Base-by-base conservation (phyloP, 2,888 invertebrate species). In the Pollenia amentaria region DNA sequence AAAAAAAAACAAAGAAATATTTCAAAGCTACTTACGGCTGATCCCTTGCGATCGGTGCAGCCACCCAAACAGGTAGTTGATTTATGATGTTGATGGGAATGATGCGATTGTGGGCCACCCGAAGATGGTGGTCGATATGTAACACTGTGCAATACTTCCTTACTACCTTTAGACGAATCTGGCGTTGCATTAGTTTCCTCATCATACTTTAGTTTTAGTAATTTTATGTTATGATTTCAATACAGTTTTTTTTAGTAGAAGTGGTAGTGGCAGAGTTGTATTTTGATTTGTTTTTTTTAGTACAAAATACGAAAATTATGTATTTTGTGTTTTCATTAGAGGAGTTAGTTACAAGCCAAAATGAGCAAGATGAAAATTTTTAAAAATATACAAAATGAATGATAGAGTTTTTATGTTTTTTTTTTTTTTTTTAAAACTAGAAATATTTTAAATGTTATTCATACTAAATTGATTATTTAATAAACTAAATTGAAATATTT, bases 41-140 rank as follows among this genome's bases (percentile, higher is more conserved):
- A 96, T 94, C 95, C 95, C 93, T 96, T 95, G 90, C 95, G 95
- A 91, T 96, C 95, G 92, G 95, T 94, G 94, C 96, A 96, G 93
- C 96, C 95, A 92, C 95, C 94, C 92, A 96, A 94, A 94, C 96
- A 96, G 94, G 96, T 95, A 91, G 95, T 95, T 89, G 95, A 94
- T 91, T 94, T 93, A 86, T 92, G 91, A 89, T 93, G 93, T 76
- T 90, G 89, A 88, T 91, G 91, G 53, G 72, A 38, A 38, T 84
- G 86, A 70, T 87, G 87, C 55, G 85, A 82, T 88, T 89, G 89
- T 82, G 87, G 70, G 62, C 89, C 89, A 77, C 89, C 89, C 79
- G 91, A 84, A 42, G 92, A 89, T 60, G 93, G 92, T 89, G 95
- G 95, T 91, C 95, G 95, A 94, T 96, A 96, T 90, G 96, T 96